A percentile compares a stretch with the other conserved stretches of the same genome.
Evolutionary conservation across 2,888 invertebrate genomes (phyloP).

Genomic region (Apotomis turbidana): DNA sequence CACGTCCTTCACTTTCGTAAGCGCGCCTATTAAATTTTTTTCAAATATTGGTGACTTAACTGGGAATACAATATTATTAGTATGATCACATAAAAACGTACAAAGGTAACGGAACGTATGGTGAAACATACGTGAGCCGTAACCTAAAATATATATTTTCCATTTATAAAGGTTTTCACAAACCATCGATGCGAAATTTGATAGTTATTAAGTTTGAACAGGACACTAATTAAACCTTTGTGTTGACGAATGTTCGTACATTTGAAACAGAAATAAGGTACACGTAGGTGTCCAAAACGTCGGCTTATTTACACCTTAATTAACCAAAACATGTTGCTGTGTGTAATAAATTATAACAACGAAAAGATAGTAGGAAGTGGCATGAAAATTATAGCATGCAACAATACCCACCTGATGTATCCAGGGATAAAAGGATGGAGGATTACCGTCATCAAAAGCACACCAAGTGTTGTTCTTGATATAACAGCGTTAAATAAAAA

Average conservation of each 20-base stretch:
- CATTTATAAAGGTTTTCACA: too few relatives aligned
- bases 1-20: background rate
- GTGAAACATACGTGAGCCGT: too few relatives aligned
- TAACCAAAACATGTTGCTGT: constrained; percentile 20
- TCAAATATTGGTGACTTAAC: background rate
- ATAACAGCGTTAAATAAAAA: constrained; percentile 80
- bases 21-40: background rate
- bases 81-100: too few relatives aligned
- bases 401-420: constrained; percentile 40
- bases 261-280: background rate
- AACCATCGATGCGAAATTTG: background rate
- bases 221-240: constrained; percentile 3
- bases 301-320: constrained; percentile 20
- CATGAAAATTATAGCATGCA: constrained; percentile 32
- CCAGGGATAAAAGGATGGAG: constrained; percentile 65
- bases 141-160: too few relatives aligned
- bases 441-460: constrained; percentile 72
- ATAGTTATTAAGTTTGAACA: constrained; percentile 2
- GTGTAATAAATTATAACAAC: constrained; percentile 32
- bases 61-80: too few relatives aligned
- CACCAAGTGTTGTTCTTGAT: constrained; percentile 76
- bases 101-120: too few relatives aligned
- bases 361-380: constrained; percentile 45
- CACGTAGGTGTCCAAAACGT: constrained; percentile 15
- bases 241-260: background rate